Base-by-base conservation (phyloP, 2,113 vertebrate genomes). In the Poicephalus meyeri region DNA sequence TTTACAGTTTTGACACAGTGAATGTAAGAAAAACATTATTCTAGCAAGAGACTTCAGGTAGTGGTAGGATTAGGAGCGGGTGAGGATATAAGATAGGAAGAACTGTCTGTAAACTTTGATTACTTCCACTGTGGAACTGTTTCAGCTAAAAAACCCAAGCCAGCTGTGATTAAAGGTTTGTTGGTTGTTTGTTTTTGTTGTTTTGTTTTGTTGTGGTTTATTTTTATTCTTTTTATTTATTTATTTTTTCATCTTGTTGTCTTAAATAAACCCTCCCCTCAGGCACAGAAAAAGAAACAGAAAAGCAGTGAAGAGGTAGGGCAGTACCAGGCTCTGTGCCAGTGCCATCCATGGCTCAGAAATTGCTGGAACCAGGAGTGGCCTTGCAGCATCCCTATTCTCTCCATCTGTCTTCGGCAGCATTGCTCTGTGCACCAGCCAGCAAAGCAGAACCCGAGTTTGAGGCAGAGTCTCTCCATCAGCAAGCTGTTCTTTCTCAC, bases 101-200 rank as follows among this genome's bases (percentile, higher is more conserved):
- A 83, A 44, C 14, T 78, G 12, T 24, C n/a, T 42, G 29, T 74
- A 24, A 88, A 68, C 4, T 90, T 80, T 83, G 50, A 80, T 86
- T 78, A 26, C 65, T 86, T 87, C 35, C 25, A 69, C 35, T 61
- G 25, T 52, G 61, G 69, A 64, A 49, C 1, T 26, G 61, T 47
- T 93, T 64, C 24, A 61, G 20, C 25, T 44, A 21, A 70, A 87
- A 91, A 74, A 39, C 1, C 1, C 0, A 1, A 0, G 1, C 13
- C 26, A 68, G 24, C 24, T 61, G 8, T 39, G 9, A 46, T 66
- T 53, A 35, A 70, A 73, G 11, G 9, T 58, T n/a, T 35, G 56
- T 58, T n/a, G 11, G 37, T 39, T 39, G 37, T 39, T 39, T 39
- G 37, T 39, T 39, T 7, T 20, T 78, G 21, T 44, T 42, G 8